Evolutionary conservation across 2,888 invertebrate genomes (phyloP), one percentile per base, ranked within the genome.

Genomic region (Drosophila anomalipes): DNA sequence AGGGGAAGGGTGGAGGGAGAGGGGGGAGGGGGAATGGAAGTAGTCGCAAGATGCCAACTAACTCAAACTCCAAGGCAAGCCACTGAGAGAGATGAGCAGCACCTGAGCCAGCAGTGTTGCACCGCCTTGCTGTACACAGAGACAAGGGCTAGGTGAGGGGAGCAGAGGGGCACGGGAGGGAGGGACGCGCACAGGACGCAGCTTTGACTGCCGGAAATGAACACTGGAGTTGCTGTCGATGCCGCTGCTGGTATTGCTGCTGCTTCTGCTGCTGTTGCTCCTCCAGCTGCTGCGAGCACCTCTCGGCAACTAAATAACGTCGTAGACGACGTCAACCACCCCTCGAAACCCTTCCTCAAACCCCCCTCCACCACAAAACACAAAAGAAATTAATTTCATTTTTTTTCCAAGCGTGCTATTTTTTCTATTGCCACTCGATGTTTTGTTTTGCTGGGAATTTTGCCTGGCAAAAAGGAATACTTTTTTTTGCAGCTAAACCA

Each of bases 311-410:
- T 78, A 81, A 77, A 72, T 77, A 79, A 73, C 79, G 69, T 79
- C 79, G 74, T 54, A 41, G 70, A 64, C 58, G 64, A 64, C 56
- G 54, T 44, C 57, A n/a, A 52, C n/a, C 30, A n/a, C 51, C 12
- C 30, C 12, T 3, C n/a, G 14, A 30, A 47, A 39, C 5, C 57
- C n/a, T 39, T 4, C 19, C 19, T 39, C 19, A 19, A 39, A 10
- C 39, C 9, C 12, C 54, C 35, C 19, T 3, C 33, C 56, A 77
- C 78, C 41, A 33, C 85, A 86, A 86, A 91, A 89, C 86, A 92
- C 93, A 92, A 93, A 92, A 92, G 93, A 93, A 92, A 93, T 92
- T 93, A 93, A 93, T 92, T 92, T 92, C 92, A 92, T 92, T 91
- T 86, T 90, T 84, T 69, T 80, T 51, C 33, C n/a, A n/a, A 51